Percentiles rank a stretch among this genome's conserved stretches.
Evolutionary conservation across 2,888 invertebrate species (phyloP).

Genomic region (Eretmocerus hayati): DNA sequence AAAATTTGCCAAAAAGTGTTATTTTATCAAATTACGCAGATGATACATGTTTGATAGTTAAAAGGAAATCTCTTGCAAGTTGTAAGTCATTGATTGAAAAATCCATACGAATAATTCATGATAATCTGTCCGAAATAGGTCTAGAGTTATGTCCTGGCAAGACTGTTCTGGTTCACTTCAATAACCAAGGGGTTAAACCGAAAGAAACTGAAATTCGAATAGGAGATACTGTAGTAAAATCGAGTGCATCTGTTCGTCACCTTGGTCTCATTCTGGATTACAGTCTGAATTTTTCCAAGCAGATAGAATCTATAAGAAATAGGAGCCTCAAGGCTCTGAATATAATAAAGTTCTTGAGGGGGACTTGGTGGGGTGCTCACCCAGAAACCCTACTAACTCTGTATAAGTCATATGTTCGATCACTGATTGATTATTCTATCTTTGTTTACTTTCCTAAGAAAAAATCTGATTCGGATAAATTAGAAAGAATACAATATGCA

Average conservation of each 20-base stretch:
- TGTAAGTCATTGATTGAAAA: background rate
- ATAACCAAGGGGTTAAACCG: background rate
- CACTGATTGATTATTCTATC: background rate
- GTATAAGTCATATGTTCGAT: background rate
- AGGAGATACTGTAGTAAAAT: background rate
- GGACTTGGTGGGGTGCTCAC: conserved; percentile 2
- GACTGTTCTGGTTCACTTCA: background rate
- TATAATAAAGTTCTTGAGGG: background rate
- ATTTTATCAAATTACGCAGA: background rate
- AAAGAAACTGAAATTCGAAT: background rate
- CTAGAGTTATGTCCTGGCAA: background rate
- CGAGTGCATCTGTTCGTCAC: background rate
- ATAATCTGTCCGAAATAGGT: background rate
- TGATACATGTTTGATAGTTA: background rate
- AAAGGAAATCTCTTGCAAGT: background rate
- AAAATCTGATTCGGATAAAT: background rate
- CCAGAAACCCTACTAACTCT: background rate
- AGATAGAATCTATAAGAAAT: background rate
- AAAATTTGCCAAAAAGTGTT: background rate
- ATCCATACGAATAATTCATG: background rate
- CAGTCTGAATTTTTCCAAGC: background rate
- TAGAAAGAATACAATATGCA: background rate
- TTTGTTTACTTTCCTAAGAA: too few relatives aligned
- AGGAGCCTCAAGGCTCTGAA: background rate
- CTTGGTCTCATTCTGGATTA: background rate